Conservation (phyloP, 2,888 invertebrate species). For the Sminthurinus aureus region DNA sequence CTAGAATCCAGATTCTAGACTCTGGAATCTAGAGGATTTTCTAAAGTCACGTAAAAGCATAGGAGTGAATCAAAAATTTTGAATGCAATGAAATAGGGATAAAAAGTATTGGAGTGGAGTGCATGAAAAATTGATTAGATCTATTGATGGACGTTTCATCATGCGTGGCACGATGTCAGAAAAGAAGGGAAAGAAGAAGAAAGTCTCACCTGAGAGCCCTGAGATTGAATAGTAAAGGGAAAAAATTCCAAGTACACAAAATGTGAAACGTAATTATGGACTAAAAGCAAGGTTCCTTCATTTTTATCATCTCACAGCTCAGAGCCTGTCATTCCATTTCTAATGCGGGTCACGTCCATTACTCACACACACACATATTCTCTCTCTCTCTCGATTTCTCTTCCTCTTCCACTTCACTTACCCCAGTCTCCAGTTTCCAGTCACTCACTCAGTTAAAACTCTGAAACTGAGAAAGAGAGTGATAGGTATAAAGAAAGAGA, state of each 20-base stretch:
- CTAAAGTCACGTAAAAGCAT: no score
- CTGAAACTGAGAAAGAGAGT: no score
- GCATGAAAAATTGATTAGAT: background rate
- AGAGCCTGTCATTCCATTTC: background rate
- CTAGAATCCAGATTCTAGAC: no score
- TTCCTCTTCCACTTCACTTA: background rate
- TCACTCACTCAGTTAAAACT: background rate
- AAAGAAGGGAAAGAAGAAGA: background rate
- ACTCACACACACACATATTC: background rate
- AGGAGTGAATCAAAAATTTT: no score
- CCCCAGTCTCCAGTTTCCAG: background rate
- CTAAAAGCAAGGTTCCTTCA: slow-evolving; percentile 9
- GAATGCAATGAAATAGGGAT: no score
- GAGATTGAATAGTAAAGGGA: no score
- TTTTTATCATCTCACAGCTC: background rate
- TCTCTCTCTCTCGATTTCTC: slow-evolving; percentile 10
- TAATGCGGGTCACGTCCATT: background rate
- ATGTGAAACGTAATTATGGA: slow-evolving; percentile 9
- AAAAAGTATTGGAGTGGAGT: background rate
- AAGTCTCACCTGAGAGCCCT: background rate
- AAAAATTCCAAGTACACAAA: background rate
- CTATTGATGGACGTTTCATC: background rate
- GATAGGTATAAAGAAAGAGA: no score
- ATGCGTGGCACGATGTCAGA: background rate
- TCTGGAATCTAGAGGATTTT: no score